Conservation (phyloP, 2,888 invertebrate genomes). For the Lutraria lutraria region DNA sequence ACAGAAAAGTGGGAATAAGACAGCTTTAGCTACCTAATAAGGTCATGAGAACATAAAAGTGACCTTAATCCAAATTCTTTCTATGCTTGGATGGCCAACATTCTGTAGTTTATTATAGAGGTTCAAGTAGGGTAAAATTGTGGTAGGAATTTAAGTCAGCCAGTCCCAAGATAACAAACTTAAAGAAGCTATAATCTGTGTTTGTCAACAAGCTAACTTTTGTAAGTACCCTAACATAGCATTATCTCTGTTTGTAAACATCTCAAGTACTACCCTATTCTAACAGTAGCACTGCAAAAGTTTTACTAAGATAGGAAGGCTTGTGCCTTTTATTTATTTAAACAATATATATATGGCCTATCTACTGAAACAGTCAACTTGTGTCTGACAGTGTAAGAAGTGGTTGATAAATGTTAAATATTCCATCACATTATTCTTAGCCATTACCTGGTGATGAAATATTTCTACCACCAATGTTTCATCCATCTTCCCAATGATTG, state of each 20-base stretch:
- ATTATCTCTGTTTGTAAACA: constrained; percentile 21
- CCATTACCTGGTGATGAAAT: no score
- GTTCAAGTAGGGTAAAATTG: constrained; percentile 4
- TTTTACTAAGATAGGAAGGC: background rate
- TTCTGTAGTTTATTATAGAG: background rate
- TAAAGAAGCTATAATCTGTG: background rate
- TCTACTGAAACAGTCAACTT: background rate
- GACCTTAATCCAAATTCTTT: background rate
- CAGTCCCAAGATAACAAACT: background rate
- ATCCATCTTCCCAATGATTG: no score
- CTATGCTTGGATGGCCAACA: background rate
- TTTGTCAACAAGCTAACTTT: constrained; percentile 3
- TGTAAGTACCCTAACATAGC: constrained; percentile 1
- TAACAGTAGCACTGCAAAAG: background rate
- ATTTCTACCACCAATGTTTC: no score
- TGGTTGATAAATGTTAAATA: background rate
- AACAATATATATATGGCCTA: background rate
- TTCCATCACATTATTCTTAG: no score
- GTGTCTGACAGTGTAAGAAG: background rate
- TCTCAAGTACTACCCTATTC: constrained; percentile 10
- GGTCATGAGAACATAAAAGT: background rate
- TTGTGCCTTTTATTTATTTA: background rate
- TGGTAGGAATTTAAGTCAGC: constrained; percentile 9
- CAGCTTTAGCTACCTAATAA: background rate
- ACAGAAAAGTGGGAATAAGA: background rate